Base-by-base conservation (phyloP, 2,797 vertebrate species). In the Coilia nasus region DNA sequence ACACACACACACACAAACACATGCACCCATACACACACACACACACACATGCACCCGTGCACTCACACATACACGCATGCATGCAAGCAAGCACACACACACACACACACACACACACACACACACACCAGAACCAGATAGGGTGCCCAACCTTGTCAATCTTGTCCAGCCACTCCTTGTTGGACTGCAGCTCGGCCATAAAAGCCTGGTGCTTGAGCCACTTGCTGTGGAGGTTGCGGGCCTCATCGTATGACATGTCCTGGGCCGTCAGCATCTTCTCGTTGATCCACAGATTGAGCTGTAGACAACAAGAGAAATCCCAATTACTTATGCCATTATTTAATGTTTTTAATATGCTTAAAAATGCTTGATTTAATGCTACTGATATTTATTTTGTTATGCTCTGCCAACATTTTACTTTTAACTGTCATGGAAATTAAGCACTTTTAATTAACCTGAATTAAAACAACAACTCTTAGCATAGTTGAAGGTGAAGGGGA, bases 191-290 rank as follows among this genome's bases (percentile, higher is more conserved):
- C 54, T 99, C 98, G 15, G 98, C 98, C 97, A 99, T 99, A 90
- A 99, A 99, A 2, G 98, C 98, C 90, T 99, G 98, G 87, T 99
- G 98, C 83, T 99, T 99, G 82, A 99, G 94, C 98, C 98, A 99
- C 92, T 99, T 99, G 95, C 98, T 99, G 88, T 99, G 98, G 10
- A 99, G 96, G 93, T 99, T 99, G 83, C 98, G 96, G 44, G 98
- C 98, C 94, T 99, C 98, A 0, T 99, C 98, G 0, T 99, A 99
- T 1, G 97, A 96, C 98, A 99, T 98, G 93, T 99, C 98, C 93
- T 99, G 98, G 19, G 98, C 98, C 0, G 98, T 99, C 87, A 99
- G 96, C 98, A 99, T 99, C 95, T 99, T 99, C 92, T 99, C 98
- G 50, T 97, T 99, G 94, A 98, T 98, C 98, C 98, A 99, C 96